phyloP scores from a whole-genome alignment of 2,797 vertebrate species.

The Rhinatrema bivittatum region DNA sequence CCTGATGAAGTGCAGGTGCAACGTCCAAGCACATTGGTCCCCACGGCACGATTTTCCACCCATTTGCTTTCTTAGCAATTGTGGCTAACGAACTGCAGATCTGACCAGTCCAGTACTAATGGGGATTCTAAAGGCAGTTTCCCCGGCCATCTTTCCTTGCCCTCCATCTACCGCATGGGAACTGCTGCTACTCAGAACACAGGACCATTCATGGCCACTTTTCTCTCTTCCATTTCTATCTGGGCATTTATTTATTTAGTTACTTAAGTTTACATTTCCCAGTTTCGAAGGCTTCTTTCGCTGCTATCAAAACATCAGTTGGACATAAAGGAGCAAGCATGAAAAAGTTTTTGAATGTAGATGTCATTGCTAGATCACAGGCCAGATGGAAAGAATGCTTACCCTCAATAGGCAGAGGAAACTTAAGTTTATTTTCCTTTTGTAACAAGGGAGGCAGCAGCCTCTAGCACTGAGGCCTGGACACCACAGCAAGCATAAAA shows the following conservation, averaged over 20 bases:
- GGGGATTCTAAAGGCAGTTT: slow-evolving; percentile 9
- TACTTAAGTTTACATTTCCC: not conserved
- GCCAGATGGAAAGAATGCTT: slow-evolving; percentile 50
- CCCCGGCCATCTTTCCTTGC: not conserved
- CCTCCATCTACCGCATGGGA: not conserved
- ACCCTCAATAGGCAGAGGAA: slow-evolving; percentile 27
- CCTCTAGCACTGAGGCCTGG: slow-evolving; percentile 51
- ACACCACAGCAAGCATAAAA: slow-evolving; percentile 24
- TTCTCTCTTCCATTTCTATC: too few relatives aligned
- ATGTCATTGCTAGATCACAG: slow-evolving; percentile 33
- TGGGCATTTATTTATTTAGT: not conserved
- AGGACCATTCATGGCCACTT: not conserved
- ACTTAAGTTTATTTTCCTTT: slow-evolving; percentile 27
- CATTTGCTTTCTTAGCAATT: slow-evolving; percentile 31
- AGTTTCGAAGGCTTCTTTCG: slow-evolving; percentile 16
- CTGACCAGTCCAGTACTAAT: slow-evolving; percentile 14
- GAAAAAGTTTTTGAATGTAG: slow-evolving; percentile 21
- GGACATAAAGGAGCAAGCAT: slow-evolving; percentile 23
- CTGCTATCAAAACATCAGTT: slow-evolving; percentile 17
- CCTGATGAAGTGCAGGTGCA: slow-evolving; percentile 57
- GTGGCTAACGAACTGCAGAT: slow-evolving; percentile 7
- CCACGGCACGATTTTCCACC: slow-evolving; percentile 27
- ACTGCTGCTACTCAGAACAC: too few relatives aligned
- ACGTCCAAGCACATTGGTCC: slow-evolving; percentile 35
- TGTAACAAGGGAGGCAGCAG: slow-evolving; percentile 44